A percentile compares a stretch with the other conserved stretches of the same genome.
Evolutionary conservation across 2,113 vertebrate species (phyloP).

Genomic region (Scartelaos histophorus): DNA sequence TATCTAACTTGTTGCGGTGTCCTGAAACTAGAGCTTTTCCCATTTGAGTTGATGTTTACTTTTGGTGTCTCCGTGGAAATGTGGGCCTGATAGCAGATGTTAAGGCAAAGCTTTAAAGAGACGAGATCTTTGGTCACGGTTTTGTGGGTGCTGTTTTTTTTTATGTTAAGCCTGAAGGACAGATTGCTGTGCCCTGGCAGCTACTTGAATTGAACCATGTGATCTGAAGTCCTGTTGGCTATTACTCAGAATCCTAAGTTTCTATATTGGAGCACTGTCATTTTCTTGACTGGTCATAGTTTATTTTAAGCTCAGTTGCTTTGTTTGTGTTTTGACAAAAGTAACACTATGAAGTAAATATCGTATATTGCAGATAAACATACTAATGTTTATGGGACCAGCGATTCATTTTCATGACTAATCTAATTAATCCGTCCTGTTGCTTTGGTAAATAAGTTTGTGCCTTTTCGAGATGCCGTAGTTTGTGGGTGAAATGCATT

Average conservation of each 20-base stretch:
- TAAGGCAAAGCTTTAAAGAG: conserved; percentile 1
- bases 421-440: background rate
- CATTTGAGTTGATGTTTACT: conserved; percentile 12
- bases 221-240: background rate
- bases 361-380: background rate
- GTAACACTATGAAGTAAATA: background rate
- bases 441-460: conserved; percentile 7
- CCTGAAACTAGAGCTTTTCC: conserved; percentile 26
- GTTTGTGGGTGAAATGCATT: background rate
- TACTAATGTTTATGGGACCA: background rate
- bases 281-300: background rate
- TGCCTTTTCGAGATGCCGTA: conserved; percentile 1
- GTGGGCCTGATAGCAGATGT: conserved; percentile 4
- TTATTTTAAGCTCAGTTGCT: background rate
- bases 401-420: background rate
- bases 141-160: conserved; percentile 5
- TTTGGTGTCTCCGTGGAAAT: conserved; percentile 12
- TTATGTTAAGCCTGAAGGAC: conserved; percentile 10
- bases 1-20: conserved; percentile 1
- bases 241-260: background rate
- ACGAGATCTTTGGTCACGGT: background rate
- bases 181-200: conserved; percentile 23
- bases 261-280: conserved; percentile 11
- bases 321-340: background rate
- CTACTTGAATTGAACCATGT: conserved; percentile 30